Evolutionary conservation across 2,888 invertebrate genomes (phyloP).

Genomic region (Trimorus sp.): DNA sequence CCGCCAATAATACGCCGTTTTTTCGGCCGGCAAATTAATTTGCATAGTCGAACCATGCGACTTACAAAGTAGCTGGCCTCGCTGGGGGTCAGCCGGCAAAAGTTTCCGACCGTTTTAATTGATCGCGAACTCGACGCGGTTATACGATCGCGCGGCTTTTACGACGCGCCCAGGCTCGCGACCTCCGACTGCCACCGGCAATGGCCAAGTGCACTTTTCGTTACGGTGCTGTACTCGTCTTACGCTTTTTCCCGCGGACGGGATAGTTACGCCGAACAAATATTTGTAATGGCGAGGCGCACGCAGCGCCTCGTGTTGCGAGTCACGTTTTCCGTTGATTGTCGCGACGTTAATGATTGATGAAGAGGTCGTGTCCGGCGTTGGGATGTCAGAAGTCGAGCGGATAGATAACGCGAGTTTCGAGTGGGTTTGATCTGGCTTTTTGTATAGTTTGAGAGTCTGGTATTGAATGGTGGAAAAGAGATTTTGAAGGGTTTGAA

Average conservation of each 20-base stretch:
- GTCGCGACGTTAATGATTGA: neutral
- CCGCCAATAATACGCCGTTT: neutral
- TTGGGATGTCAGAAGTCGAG: no score
- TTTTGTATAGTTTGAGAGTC: no score
- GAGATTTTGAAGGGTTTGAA: no score
- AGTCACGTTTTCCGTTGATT: neutral
- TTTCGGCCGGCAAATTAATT: no score
- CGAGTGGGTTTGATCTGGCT: no score
- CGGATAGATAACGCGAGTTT: no score
- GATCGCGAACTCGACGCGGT: neutral
- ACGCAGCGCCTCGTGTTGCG: neutral
- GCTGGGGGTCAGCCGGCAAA: no score
- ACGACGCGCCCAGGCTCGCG: slow-evolving; percentile 20
- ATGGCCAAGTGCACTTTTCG: slow-evolving; percentile 27
- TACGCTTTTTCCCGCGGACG: neutral
- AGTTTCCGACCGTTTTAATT: no score
- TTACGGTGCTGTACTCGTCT: slow-evolving; percentile 13
- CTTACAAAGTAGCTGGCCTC: no score
- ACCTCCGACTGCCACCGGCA: slow-evolving; percentile 36
- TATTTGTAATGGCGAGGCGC: slow-evolving; percentile 4
- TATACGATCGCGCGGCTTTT: slow-evolving; percentile 28
- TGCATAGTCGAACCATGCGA: no score
- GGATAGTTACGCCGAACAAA: slow-evolving; percentile 20
- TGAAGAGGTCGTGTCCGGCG: neutral
- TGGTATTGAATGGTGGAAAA: no score